These are phyloP conservation scores for Zaprionus gabonicus DNA, from an alignment of 1,140 invertebrate species.

Conservation along the genomic window DNA sequence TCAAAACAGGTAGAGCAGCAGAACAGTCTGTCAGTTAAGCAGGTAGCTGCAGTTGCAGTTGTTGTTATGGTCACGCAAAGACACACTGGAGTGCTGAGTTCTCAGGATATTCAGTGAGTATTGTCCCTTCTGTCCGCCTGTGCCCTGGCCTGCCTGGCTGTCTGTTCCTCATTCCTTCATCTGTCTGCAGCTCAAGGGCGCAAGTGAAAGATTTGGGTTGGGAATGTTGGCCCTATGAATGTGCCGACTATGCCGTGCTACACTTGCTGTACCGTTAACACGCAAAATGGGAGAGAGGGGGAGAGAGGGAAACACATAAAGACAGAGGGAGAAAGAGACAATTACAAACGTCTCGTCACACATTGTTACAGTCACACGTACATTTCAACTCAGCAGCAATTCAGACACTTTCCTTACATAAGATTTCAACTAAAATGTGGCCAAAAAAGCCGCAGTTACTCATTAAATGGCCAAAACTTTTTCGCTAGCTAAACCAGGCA, in stretches of 20 bases:
- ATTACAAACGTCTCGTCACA: not conserved
- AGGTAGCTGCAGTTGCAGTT: not conserved
- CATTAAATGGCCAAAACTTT: constrained; percentile 19
- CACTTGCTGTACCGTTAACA: constrained; percentile 27
- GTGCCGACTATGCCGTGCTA: not conserved
- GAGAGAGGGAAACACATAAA: not conserved
- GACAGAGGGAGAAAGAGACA: not conserved
- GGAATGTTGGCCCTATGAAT: not conserved
- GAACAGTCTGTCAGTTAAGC: not conserved
- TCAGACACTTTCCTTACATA: constrained; percentile 25
- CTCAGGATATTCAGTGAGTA: constrained; percentile 6
- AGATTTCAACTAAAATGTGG: constrained; percentile 20
- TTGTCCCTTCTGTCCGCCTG: constrained; percentile 4
- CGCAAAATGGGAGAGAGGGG: not conserved
- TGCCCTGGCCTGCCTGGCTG: not conserved
- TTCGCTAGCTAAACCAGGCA: not conserved
- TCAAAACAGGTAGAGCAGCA: constrained; percentile 6
- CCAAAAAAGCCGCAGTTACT: constrained; percentile 11
- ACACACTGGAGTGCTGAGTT: constrained; percentile 13
- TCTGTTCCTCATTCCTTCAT: not conserved
- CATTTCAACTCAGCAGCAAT: not conserved
- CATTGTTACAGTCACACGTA: not conserved
- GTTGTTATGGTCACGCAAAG: constrained; percentile 10
- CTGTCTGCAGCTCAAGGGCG: constrained; percentile 17
- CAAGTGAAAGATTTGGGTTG: constrained; percentile 26